Evolutionary conservation across 2,113 vertebrate genomes (phyloP), one percentile per base, ranked within the genome.

Genomic region (Malurus cyaneus): DNA sequence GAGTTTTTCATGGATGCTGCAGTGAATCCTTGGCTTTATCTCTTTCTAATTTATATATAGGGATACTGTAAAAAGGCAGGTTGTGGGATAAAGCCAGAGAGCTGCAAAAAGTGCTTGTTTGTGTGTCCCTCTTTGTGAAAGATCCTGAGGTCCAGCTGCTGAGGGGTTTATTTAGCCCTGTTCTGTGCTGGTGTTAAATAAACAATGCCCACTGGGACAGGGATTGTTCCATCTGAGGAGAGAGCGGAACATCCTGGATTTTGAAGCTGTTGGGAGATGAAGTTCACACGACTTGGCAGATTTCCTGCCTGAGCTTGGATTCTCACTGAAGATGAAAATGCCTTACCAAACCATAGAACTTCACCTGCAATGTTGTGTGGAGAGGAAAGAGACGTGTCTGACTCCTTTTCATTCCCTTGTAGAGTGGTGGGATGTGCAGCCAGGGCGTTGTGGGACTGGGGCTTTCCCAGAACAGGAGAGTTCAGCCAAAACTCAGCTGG

Each of bases 311-410:
- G 41, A 44, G 81, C 91, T 88, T 88, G 96, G 88, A 90, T 88
- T 90, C 93, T 81, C 41, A 25, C 59, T 89, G 94, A 85, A 92
- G 93, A 77, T 49, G 54, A 87, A 96, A 65, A 94, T 96, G 95
- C 95, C 96, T 98, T 97, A 97, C 49, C 64, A 94, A 91, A 77
- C 92, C 57, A 72, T 66, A 78, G 82, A 93, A 84, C 59, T 88
- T 94, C 86, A 56, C 85, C 85, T 89, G 67, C 66, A 42, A 6
- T 57, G 91, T 8, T 32, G 31, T 86, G 65, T 77, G 61, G 66
- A 52, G 92, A 65, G 80, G 52, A 62, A 77, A 56, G 66, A 89
- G 84, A 53, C 0, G 3, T 65, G 28, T 88, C 44, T 72, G 24
- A 18, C n/a, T 94, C 32, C 31, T 56, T 67, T 89, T 88, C 46